These are phyloP conservation scores for Lontra canadensis DNA, from an alignment of 2,113 vertebrate species.

Conservation along the genomic window DNA sequence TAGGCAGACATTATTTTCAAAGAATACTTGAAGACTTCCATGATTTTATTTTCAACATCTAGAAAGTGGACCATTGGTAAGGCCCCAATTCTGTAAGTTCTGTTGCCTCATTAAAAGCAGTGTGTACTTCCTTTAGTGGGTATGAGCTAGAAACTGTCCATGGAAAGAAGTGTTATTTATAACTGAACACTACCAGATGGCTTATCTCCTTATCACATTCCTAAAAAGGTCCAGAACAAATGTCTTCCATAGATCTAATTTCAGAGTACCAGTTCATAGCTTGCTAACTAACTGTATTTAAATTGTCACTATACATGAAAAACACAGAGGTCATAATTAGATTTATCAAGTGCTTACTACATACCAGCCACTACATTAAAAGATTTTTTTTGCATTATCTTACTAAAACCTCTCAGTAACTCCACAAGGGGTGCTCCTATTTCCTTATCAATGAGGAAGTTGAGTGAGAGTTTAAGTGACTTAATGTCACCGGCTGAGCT, in stretches of 20 bases:
- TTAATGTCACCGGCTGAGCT: neutral
- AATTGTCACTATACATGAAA: neutral
- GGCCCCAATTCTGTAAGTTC: neutral
- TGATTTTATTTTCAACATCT: neutral
- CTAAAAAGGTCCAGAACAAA: neutral
- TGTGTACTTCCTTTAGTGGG: neutral
- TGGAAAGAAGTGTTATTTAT: neutral
- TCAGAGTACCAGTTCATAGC: neutral
- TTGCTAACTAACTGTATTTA: neutral
- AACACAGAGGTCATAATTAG: neutral
- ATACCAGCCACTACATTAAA: neutral
- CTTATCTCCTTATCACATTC: neutral
- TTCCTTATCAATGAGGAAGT: neutral
- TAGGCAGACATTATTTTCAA: slow-evolving; percentile 46
- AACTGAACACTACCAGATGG: neutral
- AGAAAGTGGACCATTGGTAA: neutral
- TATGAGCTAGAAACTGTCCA: neutral
- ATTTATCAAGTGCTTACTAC: neutral
- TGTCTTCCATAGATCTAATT: neutral
- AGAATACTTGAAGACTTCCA: neutral
- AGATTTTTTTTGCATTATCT: neutral
- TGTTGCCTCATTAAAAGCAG: neutral
- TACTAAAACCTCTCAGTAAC: neutral
- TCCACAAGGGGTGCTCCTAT: neutral
- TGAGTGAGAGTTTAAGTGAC: neutral